These are phyloP conservation scores for Syrista parreyssii DNA, from an alignment of 2,888 invertebrate species.

Conservation along the genomic window DNA sequence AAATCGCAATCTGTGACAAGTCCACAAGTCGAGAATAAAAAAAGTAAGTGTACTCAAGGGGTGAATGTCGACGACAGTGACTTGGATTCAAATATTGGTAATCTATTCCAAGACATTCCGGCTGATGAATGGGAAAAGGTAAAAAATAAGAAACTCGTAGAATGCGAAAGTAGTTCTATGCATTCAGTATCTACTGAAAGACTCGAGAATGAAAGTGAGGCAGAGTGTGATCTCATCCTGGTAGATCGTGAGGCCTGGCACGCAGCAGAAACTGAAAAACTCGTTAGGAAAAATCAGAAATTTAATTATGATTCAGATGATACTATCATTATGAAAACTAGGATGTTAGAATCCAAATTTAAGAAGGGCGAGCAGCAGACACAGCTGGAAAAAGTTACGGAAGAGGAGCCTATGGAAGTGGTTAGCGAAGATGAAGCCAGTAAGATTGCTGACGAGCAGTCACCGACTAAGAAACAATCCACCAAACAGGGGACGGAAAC, in stretches of 20 bases:
- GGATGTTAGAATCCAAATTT: not conserved
- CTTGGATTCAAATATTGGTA: conserved; percentile 25
- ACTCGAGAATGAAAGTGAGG: conserved; percentile 33
- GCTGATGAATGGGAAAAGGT: conserved; percentile 42
- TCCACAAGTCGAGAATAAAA: not conserved
- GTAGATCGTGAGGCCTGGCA: conserved; percentile 33
- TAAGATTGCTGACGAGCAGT: not conserved
- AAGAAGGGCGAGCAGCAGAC: not conserved
- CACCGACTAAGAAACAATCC: not conserved
- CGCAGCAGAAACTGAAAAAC: conserved; percentile 22
- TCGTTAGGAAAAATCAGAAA: conserved; percentile 10
- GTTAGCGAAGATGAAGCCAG: not conserved
- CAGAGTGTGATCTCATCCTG: conserved; percentile 37
- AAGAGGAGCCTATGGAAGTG: conserved; percentile 21
- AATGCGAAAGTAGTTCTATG: conserved; percentile 15
- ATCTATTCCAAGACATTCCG: conserved; percentile 48
- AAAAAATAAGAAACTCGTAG: conserved; percentile 8
- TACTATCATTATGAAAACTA: conserved; percentile 31
- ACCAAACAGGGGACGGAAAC: not conserved
- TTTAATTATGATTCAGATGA: conserved; percentile 45
- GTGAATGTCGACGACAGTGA: conserved; percentile 26
- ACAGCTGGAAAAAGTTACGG: not conserved
- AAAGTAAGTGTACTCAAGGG: conserved; percentile 1
- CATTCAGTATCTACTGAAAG: conserved; percentile 24
- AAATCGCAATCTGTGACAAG: not conserved